phyloP scores from a whole-genome alignment of 2,113 vertebrate species.

The Tor tambroides region DNA sequence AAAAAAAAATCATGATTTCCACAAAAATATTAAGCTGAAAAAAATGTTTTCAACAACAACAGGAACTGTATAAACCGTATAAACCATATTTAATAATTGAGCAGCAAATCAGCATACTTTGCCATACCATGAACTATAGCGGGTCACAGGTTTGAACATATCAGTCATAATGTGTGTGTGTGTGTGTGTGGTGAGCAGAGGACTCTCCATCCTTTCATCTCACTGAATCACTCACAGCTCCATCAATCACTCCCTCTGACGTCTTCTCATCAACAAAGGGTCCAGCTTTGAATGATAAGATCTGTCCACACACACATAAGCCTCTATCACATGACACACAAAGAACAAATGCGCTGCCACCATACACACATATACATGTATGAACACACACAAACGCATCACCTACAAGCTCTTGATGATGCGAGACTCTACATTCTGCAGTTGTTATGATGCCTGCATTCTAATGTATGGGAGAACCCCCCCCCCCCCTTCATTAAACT shows the following conservation, averaged over 20 bases:
- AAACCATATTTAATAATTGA: too few relatives aligned
- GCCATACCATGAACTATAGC: neutral
- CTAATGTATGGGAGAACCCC: constrained; percentile 55
- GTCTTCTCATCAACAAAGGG: constrained; percentile 56
- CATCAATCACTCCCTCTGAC: constrained; percentile 54
- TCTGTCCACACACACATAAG: constrained; percentile 37
- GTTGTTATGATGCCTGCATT: constrained; percentile 57
- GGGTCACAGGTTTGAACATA: neutral
- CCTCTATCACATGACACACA: constrained; percentile 36
- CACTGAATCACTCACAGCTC: constrained; percentile 50
- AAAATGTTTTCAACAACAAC: neutral
- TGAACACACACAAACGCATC: too few relatives aligned
- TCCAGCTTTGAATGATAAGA: constrained; percentile 56
- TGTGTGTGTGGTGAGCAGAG: constrained; percentile 7
- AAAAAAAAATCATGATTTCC: too few relatives aligned
- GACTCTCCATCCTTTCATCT: constrained; percentile 52
- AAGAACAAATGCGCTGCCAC: constrained; percentile 2
- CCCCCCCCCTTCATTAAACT: constrained; percentile 58
- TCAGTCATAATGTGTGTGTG: constrained; percentile 14
- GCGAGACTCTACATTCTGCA: constrained; percentile 17
- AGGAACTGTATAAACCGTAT: too few relatives aligned
- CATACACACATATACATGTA: constrained; percentile 33
- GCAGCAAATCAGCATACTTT: neutral
- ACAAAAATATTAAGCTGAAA: neutral
- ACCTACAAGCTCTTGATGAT: constrained; percentile 10